Percentiles rank a stretch among this genome's conserved stretches.
Evolutionary conservation across 2,797 vertebrate species (phyloP).

Genomic region (Pagetopsis macropterus): DNA sequence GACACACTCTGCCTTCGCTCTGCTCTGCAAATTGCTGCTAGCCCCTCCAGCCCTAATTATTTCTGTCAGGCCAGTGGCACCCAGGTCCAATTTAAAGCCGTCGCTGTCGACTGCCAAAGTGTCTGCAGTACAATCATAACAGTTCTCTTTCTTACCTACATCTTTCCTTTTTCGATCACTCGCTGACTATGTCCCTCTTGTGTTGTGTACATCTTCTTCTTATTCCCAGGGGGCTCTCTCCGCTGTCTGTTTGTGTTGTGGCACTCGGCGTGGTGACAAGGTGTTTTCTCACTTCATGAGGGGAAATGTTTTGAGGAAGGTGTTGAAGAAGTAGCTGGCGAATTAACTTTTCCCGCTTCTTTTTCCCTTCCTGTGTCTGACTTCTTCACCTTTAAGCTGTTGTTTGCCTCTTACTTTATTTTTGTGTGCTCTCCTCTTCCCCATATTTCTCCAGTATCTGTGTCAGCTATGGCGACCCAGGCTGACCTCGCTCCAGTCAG

Average conservation of each 20-base stretch:
- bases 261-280: slow-evolving; percentile 54
- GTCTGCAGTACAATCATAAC: slow-evolving; percentile 74
- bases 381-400: slow-evolving; percentile 41
- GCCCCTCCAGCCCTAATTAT: slow-evolving; percentile 81
- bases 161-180: slow-evolving; percentile 47
- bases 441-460: slow-evolving; percentile 58
- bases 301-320: slow-evolving; percentile 55
- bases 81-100: slow-evolving; percentile 77
- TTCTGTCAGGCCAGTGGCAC: slow-evolving; percentile 78
- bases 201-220: slow-evolving; percentile 53
- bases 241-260: slow-evolving; percentile 67
- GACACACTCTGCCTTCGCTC: slow-evolving; percentile 62
- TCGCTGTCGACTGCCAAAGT: slow-evolving; percentile 72
- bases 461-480: slow-evolving; percentile 77
- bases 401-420: slow-evolving; percentile 44
- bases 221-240: slow-evolving; percentile 50
- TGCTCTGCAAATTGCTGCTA: slow-evolving; percentile 76
- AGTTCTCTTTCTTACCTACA: slow-evolving; percentile 63
- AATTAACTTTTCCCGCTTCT: slow-evolving; percentile 46
- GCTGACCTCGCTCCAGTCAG: slow-evolving; percentile 64
- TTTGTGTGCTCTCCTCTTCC: slow-evolving; percentile 25
- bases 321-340: slow-evolving; percentile 45
- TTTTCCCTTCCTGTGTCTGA: slow-evolving; percentile 30
- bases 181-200: slow-evolving; percentile 45
- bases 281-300: slow-evolving; percentile 70